These are phyloP conservation scores for Lordiphosa mommai DNA, from an alignment of 1,140 invertebrate species.

Conservation along the genomic window DNA sequence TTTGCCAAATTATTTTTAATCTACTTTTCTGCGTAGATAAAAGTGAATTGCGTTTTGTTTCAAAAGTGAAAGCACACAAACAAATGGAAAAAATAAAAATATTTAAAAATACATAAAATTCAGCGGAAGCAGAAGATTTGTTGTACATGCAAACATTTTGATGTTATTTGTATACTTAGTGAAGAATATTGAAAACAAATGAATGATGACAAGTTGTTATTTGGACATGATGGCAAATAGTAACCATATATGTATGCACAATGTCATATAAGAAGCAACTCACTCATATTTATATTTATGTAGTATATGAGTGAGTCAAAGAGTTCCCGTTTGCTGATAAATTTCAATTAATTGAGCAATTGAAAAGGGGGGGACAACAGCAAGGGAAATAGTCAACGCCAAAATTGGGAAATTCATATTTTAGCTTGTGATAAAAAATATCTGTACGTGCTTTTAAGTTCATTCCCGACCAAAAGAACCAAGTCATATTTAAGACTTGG, in stretches of 20 bases:
- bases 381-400: not conserved
- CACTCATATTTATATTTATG: not conserved
- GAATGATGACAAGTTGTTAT: too few relatives aligned
- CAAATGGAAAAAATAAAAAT: conserved; percentile 19
- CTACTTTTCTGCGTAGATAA: conserved; percentile 55
- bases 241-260: not conserved
- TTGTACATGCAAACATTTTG: conserved; percentile 15
- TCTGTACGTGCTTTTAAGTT: too few relatives aligned
- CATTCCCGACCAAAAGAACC: not conserved
- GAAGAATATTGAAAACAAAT: too few relatives aligned
- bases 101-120: conserved; percentile 56
- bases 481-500: not conserved
- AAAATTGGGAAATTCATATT: conserved; percentile 13
- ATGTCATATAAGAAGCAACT: conserved; percentile 19
- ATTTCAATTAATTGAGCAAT: conserved; percentile 46
- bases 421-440: not conserved
- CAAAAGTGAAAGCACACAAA: conserved; percentile 40
- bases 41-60: conserved; percentile 60
- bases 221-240: not conserved
- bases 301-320: conserved; percentile 11
- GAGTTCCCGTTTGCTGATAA: conserved; percentile 38
- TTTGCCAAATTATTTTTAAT: conserved; percentile 54
- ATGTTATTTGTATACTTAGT: not conserved
- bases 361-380: conserved; percentile 1
- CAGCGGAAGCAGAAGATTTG: conserved; percentile 7